These are phyloP conservation scores for Noctuana brunneofusca DNA, from an alignment of 2,888 invertebrate genomes.

Conservation along the genomic window DNA sequence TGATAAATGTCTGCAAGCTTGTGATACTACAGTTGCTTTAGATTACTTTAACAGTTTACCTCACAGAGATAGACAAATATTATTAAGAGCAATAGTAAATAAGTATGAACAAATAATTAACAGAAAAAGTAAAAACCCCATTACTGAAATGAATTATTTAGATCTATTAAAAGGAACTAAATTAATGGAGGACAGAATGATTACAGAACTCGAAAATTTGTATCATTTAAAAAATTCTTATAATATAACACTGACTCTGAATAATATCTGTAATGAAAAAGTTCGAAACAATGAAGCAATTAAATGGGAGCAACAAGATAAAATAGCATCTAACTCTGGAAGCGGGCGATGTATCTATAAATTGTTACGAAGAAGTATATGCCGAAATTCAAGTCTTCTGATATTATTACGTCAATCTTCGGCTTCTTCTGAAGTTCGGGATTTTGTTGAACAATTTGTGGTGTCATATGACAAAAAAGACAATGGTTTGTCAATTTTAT, in stretches of 20 bases:
- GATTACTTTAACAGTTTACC: constrained; percentile 61
- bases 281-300: constrained; percentile 48
- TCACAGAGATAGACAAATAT: constrained; percentile 54
- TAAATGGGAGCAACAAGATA: constrained; percentile 49
- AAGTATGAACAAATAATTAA: constrained; percentile 73
- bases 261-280: constrained; percentile 61
- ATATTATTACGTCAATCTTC: constrained; percentile 60
- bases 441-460: constrained; percentile 62
- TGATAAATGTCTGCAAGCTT: constrained; percentile 66
- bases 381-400: constrained; percentile 52
- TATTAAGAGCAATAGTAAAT: constrained; percentile 59
- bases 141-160: constrained; percentile 69
- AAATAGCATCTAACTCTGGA: constrained; percentile 50
- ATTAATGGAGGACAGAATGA: constrained; percentile 54
- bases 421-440: constrained; percentile 58
- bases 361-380: constrained; percentile 52
- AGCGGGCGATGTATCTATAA: constrained; percentile 56
- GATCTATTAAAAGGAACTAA: constrained; percentile 74
- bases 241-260: constrained; percentile 54
- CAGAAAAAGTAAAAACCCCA: constrained; percentile 47
- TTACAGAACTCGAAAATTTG: constrained; percentile 61
- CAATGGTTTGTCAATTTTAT: constrained; percentile 47
- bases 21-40: constrained; percentile 65
- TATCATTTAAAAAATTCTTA: constrained; percentile 73
- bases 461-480: constrained; percentile 42